Evolutionary conservation across 1,140 invertebrate species (phyloP).

Genomic region (Rhynchophorus ferrugineus): DNA sequence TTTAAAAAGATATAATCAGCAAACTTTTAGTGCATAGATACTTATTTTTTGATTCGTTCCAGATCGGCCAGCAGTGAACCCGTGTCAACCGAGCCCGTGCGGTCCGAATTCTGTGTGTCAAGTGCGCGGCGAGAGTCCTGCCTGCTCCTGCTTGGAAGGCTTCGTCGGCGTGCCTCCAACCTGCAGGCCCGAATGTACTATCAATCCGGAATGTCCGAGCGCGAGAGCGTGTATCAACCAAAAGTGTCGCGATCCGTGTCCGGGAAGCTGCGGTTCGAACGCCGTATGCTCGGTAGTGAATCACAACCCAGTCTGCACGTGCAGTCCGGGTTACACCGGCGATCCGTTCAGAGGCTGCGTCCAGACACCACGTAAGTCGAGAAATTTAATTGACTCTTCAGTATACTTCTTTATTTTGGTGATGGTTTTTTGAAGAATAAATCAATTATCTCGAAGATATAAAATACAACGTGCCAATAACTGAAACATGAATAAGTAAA

Average conservation of each 20-base stretch:
- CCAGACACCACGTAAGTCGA: conserved; percentile 50
- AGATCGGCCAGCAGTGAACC: conserved; percentile 53
- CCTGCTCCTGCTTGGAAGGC: conserved; percentile 69
- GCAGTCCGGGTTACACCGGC: conserved; percentile 68
- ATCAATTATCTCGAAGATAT: no score
- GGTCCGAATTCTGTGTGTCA: conserved; percentile 73
- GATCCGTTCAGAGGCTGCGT: conserved; percentile 75
- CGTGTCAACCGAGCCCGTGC: conserved; percentile 73
- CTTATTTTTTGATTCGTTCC: no score
- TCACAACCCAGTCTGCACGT: conserved; percentile 74
- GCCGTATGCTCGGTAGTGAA: conserved; percentile 73
- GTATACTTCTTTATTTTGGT: conserved; percentile 24
- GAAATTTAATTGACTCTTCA: no score
- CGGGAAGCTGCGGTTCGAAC: conserved; percentile 76
- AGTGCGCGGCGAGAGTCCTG: conserved; percentile 60
- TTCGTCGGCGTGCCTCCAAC: conserved; percentile 73
- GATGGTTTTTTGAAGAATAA: not conserved
- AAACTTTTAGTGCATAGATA: no score
- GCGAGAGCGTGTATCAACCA: conserved; percentile 73
- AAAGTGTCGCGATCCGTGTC: conserved; percentile 75
- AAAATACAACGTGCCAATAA: no score
- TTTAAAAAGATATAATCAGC: no score
- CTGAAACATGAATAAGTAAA: no score
- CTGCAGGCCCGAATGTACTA: conserved; percentile 73
- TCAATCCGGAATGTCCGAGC: conserved; percentile 73